Evolutionary conservation across 2,113 vertebrate genomes (phyloP).

Genomic region (Tragelaphus strepsiceros): DNA sequence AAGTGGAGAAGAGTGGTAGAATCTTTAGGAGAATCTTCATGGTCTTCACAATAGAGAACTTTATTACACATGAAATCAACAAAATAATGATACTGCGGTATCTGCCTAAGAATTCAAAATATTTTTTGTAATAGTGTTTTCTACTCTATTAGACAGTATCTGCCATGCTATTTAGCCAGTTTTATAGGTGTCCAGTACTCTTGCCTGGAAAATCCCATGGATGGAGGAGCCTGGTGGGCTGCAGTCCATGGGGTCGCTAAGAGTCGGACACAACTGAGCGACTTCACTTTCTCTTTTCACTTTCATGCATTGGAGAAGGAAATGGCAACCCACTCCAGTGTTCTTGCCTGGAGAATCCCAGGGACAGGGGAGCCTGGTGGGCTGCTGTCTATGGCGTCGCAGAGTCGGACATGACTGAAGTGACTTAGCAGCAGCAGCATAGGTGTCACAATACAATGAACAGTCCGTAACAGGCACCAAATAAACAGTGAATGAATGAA

Average conservation of each 20-base stretch:
- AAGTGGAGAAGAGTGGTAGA: neutral
- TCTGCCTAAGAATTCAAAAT: constrained; percentile 20
- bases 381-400: no score
- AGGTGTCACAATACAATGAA: neutral
- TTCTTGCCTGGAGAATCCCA: no score
- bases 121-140: neutral
- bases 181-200: neutral
- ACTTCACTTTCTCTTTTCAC: no score
- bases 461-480: neutral
- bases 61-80: neutral
- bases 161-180: neutral
- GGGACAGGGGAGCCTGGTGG: no score
- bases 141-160: neutral
- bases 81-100: neutral
- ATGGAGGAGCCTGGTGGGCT: no score
- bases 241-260: no score
- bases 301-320: no score
- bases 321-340: no score
- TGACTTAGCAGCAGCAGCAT: no score
- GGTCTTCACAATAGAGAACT: neutral
- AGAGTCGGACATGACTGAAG: no score
- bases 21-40: neutral
- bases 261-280: no score
- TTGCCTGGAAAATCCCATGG: no score
- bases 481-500: neutral